Conservation (phyloP, 2,797 vertebrate genomes). For the Rhinophrynus dorsalis region DNA sequence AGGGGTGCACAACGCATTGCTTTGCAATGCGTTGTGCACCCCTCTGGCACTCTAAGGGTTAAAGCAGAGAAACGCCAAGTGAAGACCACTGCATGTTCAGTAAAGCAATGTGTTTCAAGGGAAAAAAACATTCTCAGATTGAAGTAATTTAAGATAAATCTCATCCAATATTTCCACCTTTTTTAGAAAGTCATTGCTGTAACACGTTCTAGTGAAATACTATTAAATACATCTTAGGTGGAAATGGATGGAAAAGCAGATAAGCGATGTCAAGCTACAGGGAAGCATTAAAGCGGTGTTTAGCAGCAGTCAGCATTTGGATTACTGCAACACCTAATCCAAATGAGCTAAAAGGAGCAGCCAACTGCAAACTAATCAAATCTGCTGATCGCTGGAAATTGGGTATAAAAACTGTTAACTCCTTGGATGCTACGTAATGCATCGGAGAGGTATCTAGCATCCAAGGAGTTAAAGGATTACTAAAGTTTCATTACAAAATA, state of each 20-base stretch:
- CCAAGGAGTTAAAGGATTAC: too few relatives aligned
- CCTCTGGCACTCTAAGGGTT: too few relatives aligned
- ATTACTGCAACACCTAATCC: constrained; percentile 39
- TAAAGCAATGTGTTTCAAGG: background rate
- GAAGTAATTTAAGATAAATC: background rate
- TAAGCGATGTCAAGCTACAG: constrained; percentile 25
- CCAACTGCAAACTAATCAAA: constrained; percentile 19
- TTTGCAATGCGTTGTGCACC: too few relatives aligned
- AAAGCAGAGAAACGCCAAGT: too few relatives aligned
- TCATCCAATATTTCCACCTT: background rate
- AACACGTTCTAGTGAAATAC: constrained; percentile 20
- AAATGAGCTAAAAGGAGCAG: constrained; percentile 25
- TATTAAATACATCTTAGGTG: constrained; percentile 27
- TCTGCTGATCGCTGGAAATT: constrained; percentile 38
- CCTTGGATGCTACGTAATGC: too few relatives aligned
- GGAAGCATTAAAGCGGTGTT: constrained; percentile 24
- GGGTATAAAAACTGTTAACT: constrained; percentile 7
- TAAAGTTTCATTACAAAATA: too few relatives aligned
- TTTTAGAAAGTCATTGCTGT: background rate
- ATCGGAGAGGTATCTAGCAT: too few relatives aligned
- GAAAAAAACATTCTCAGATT: constrained; percentile 8
- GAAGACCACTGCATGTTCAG: too few relatives aligned
- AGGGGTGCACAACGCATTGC: too few relatives aligned
- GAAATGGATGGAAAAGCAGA: constrained; percentile 35
- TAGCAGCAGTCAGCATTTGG: constrained; percentile 28